These are phyloP conservation scores for Rhizoglyphus robini DNA, from an alignment of 1,140 invertebrate genomes.

Conservation along the genomic window DNA sequence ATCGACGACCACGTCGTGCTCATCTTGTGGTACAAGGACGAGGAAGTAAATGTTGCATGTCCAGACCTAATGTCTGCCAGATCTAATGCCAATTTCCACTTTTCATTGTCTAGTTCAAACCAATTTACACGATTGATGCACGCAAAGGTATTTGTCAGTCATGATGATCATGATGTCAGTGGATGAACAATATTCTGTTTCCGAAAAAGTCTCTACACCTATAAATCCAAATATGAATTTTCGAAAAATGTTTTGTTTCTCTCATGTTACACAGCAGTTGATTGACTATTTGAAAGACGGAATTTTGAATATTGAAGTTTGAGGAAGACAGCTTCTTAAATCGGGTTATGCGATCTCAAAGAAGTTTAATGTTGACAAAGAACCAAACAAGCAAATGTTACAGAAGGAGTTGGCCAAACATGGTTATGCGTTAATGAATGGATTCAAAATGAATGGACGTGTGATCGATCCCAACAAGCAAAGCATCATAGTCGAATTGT, in stretches of 20 bases:
- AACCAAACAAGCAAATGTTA: constrained; percentile 31
- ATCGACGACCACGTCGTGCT: constrained; percentile 71
- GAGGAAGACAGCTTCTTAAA: constrained; percentile 38
- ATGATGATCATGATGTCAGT: constrained; percentile 43
- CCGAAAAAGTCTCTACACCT: constrained; percentile 36
- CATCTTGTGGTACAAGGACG: constrained; percentile 77
- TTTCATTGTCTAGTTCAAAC: constrained; percentile 24
- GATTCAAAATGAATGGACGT: constrained; percentile 30
- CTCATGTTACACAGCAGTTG: constrained; percentile 36
- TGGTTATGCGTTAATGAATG: constrained; percentile 28
- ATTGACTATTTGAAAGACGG: constrained; percentile 40
- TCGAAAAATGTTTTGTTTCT: constrained; percentile 35
- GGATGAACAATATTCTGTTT: constrained; percentile 37
- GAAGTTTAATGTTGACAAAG: constrained; percentile 26
- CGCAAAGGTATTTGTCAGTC: constrained; percentile 23
- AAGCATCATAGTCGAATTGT: constrained; percentile 35
- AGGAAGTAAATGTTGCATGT: constrained; percentile 43
- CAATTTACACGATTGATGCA: constrained; percentile 29
- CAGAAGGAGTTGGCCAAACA: constrained; percentile 33
- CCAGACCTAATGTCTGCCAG: no score
- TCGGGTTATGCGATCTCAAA: constrained; percentile 27
- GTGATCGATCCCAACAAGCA: constrained; percentile 36
- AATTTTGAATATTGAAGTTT: constrained; percentile 39
- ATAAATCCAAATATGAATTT: constrained; percentile 44
- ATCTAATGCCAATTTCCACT: no score